A percentile compares a stretch with the other conserved stretches of the same genome.
Conservation (phyloP, 2,797 vertebrate genomes). For the Arrhamphus sclerolepis region DNA sequence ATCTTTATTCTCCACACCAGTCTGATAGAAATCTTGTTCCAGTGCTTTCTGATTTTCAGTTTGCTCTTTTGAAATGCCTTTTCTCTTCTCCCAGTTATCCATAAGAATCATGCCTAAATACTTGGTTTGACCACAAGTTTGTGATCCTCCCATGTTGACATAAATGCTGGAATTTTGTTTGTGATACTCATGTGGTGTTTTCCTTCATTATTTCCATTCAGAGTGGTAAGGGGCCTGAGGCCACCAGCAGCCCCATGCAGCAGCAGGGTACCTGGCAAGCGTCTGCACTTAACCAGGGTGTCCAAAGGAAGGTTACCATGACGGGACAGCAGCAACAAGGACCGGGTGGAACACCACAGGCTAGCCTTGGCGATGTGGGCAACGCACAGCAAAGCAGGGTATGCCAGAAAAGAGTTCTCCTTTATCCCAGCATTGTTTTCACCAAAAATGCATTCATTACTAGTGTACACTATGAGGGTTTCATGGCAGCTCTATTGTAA, state of each 20-base stretch:
- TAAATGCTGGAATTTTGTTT: background rate
- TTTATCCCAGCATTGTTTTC: constrained; percentile 14
- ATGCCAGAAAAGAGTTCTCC: constrained; percentile 39
- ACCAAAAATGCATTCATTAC: constrained; percentile 35
- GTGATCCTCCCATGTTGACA: constrained; percentile 20
- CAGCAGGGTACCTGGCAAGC: constrained; percentile 65
- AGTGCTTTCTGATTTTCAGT: constrained; percentile 40
- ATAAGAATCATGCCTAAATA: constrained; percentile 8
- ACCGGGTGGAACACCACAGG: constrained; percentile 56
- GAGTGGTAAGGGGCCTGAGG: constrained; percentile 83
- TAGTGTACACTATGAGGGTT: constrained; percentile 6
- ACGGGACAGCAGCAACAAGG: constrained; percentile 78
- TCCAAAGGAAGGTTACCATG: constrained; percentile 90
- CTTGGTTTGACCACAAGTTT: constrained; percentile 11
- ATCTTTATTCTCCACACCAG: constrained; percentile 65
- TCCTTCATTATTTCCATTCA: constrained; percentile 61
- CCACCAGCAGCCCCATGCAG: constrained; percentile 71
- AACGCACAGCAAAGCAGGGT: constrained; percentile 83
- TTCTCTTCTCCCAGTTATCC: constrained; percentile 2
- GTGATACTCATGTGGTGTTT: constrained; percentile 18
- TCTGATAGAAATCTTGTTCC: constrained; percentile 50
- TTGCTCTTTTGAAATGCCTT: constrained; percentile 29
- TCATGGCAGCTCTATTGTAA: constrained; percentile 30
- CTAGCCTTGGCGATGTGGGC: constrained; percentile 80
- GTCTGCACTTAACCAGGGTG: constrained; percentile 74